phyloP scores from a whole-genome alignment of 1,140 invertebrate species.

The Drosophila guanche region DNA sequence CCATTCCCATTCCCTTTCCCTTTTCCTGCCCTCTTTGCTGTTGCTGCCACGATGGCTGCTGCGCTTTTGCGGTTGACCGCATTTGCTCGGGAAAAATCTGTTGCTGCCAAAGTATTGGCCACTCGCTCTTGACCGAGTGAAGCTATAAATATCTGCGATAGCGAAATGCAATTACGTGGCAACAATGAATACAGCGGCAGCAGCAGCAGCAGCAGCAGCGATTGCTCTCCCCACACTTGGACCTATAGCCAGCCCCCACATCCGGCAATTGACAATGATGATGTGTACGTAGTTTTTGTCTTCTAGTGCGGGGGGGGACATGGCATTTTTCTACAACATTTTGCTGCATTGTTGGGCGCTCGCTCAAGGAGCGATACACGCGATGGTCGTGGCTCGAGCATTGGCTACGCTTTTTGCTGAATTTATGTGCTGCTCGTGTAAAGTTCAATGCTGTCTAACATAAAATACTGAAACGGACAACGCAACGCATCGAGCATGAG shows the following conservation, averaged over 20 bases:
- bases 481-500: constrained; percentile 19
- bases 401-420: constrained; percentile 64
- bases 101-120: constrained; percentile 76
- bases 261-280: constrained; percentile 81
- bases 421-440: constrained; percentile 68
- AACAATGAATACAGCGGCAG: constrained; percentile 77
- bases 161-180: constrained; percentile 82
- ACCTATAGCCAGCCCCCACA: constrained; percentile 35
- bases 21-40: too few relatives aligned
- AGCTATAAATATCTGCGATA: constrained; percentile 82
- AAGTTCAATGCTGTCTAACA: constrained; percentile 71
- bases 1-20: too few relatives aligned
- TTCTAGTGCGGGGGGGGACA: constrained; percentile 35
- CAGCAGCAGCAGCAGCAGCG: constrained; percentile 24
- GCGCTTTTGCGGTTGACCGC: constrained; percentile 81
- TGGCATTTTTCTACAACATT: constrained; percentile 72
- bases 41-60: constrained; percentile 23
- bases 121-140: constrained; percentile 79
- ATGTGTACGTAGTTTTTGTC: constrained; percentile 79
- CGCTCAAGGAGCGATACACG: constrained; percentile 57
- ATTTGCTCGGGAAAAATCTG: constrained; percentile 78
- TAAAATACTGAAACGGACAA: constrained; percentile 75
- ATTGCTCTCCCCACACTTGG: constrained; percentile 53
- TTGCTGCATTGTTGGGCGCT: constrained; percentile 65
- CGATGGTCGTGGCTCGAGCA: constrained; percentile 27